Evolutionary conservation across 2,888 invertebrate species (phyloP), one percentile per base, ranked within the genome.

Genomic region (Dasypolia templi): DNA sequence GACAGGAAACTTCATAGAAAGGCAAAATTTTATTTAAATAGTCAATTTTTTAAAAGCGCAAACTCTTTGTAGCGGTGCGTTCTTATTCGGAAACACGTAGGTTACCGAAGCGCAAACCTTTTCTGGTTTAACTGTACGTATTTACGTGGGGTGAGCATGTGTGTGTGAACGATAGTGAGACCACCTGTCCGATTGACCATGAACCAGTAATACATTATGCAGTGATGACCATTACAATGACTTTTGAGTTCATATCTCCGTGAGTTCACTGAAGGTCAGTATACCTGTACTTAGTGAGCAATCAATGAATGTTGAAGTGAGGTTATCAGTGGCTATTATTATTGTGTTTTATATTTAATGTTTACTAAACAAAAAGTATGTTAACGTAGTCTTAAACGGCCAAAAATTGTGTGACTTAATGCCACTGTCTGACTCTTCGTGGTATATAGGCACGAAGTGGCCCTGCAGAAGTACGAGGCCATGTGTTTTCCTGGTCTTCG

Each of bases 131-230:
- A n/a, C 19, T 46, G 26, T 64, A 64, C 6, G 1, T 26, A 32
- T 64, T 35, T 61, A 61, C 29, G 14, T 55, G 22, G 22, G 0
- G 53, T 39, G 65, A 44, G 35, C 29, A 73, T 63, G 55, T 49
- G 55, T 56, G 14, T 56, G 29, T 75, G 19, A 61, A 44, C 61
- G 49, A 51, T 46, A 46, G n/a, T 49, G 39, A 64, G 68, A 66
- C 79, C 83, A 82, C 81, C 79, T 79, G 81, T 82, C 72, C 29
- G 66, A 71, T 66, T 75, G 81, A 9, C 83, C 83, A 26, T 82
- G 81, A 82, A 79, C 79, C 51, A 56, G 51, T 58, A 49, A 71
- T 66, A 59, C 44, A 75, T 75, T 73, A 81, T 75, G 68, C 65
- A 75, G 14, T 69, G 73, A 83, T 79, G 75, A 44, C 64, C 62